Evolutionary conservation across 2,113 vertebrate genomes (phyloP).

Genomic region (Lagopus leucura): DNA sequence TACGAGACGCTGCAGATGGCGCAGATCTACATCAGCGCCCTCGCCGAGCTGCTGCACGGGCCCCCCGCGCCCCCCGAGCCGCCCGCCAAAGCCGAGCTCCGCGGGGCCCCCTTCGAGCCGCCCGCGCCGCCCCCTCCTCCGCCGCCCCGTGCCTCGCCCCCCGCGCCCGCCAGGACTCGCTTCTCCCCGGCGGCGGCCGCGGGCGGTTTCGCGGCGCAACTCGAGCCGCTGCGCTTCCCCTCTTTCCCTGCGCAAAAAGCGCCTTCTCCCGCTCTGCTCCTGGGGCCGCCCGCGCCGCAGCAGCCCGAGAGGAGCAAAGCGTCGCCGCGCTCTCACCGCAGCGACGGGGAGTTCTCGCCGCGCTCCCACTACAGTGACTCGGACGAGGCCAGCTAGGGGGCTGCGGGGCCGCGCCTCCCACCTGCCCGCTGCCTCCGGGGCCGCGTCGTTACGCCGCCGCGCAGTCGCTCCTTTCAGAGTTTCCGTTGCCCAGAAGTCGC

Average conservation of each 20-base stretch:
- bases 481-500: slow-evolving; percentile 33
- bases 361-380: slow-evolving; percentile 97
- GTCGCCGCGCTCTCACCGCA: slow-evolving; percentile 90
- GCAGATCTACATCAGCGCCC: slow-evolving; percentile 96
- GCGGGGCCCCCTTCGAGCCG: slow-evolving; percentile 34
- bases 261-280: slow-evolving; percentile 74
- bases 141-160: too few species aligned
- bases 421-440: too few species aligned
- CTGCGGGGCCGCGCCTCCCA: too few species aligned
- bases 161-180: slow-evolving; percentile 67
- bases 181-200: slow-evolving; percentile 69
- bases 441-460: background rate
- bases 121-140: background rate
- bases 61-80: slow-evolving; percentile 60
- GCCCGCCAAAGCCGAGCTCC: slow-evolving; percentile 46
- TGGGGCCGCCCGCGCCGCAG: slow-evolving; percentile 55
- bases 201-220: slow-evolving; percentile 78
- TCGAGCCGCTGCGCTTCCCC: slow-evolving; percentile 82
- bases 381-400: slow-evolving; percentile 86
- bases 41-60: slow-evolving; percentile 89
- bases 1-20: slow-evolving; percentile 99
- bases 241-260: slow-evolving; percentile 82
- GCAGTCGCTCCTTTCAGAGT: slow-evolving; percentile 3
- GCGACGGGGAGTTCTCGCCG: slow-evolving; percentile 96
- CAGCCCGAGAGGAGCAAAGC: slow-evolving; percentile 82